Base-by-base conservation (phyloP, 2,797 vertebrate species). In the Myripristis murdjan region DNA sequence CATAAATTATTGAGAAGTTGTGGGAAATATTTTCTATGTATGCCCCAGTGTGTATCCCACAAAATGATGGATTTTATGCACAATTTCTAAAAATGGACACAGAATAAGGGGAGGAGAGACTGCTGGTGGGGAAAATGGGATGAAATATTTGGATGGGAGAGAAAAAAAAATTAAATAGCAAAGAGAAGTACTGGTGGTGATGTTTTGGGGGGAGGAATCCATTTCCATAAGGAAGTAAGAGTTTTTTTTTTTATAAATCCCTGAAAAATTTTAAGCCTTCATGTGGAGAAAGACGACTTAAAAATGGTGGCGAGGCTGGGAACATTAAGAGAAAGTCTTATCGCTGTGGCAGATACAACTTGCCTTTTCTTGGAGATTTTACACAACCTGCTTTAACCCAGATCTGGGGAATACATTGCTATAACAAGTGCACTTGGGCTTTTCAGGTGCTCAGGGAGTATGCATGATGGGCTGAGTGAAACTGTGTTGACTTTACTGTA, bases 341-440 rank as follows among this genome's bases (percentile, higher is more conserved):
- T 68, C 6, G 6, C 73, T 55, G 63, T 70, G 53, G 73, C 57
- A 70, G 70, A 76, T 77, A 48, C 35, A 68, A 75, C 85, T 87
- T 63, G 79, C 24, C 76, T 84, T 81, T 81, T 70, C 62, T 72
- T 58, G 39, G 53, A 52, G 56, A 69, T 79, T 75, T 80, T 49
- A 72, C 67, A 49, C 54, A 82, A 81, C 79, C 72, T 60, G 55
- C 58, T 65, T 69, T 78, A 75, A 80, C 73, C 73, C 46, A 77
- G 33, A 79, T 83, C 43, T 28, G 52, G 18, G 54, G 37, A 75
- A 75, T 72, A 76, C 72, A 73, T 83, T 75, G 70, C 73, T 59
- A 53, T 70, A 60, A 70, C 43, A 47, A 70, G 61, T 48, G 26
- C 10, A 46, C 49, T 72, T 28, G 26, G 2, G 6, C 26, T 28